These are phyloP conservation scores for Deroptyus accipitrinus DNA, from an alignment of 2,113 vertebrate genomes.

Conservation along the genomic window DNA sequence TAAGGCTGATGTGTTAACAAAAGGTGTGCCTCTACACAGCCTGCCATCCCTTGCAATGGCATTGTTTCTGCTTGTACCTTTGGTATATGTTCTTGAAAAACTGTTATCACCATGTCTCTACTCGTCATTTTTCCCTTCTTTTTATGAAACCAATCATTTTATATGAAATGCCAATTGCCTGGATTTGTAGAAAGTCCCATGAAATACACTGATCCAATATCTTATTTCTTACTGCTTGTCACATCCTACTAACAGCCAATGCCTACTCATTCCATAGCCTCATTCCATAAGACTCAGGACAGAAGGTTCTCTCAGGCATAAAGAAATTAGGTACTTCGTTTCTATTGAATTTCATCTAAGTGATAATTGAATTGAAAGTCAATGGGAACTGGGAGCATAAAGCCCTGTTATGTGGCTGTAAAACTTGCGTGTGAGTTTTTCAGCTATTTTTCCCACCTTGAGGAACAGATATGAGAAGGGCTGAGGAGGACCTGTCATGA, in stretches of 20 bases:
- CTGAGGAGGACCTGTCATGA: background rate
- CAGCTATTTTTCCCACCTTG: background rate
- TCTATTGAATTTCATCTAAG: conserved; percentile 22
- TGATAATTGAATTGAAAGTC: conserved; percentile 52
- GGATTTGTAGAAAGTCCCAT: conserved; percentile 12
- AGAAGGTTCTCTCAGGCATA: background rate
- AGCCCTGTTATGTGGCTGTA: background rate
- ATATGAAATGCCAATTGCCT: background rate
- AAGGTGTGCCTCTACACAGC: background rate
- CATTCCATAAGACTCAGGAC: background rate
- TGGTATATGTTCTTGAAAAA: conserved; percentile 3
- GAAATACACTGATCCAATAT: conserved; percentile 13
- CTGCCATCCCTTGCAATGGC: background rate
- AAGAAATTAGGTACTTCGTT: conserved; percentile 23
- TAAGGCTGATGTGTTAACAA: background rate
- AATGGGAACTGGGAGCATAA: background rate
- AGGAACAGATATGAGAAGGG: background rate
- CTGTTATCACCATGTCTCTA: conserved; percentile 4
- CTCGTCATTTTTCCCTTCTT: conserved; percentile 11
- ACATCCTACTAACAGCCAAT: background rate
- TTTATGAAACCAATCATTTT: background rate
- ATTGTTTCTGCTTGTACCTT: conserved; percentile 12
- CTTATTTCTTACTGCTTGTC: conserved; percentile 25
- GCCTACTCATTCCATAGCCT: background rate
- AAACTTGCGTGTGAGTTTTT: background rate